Evolutionary conservation across 2,888 invertebrate species (phyloP).

Genomic region (Timandra comae): DNA sequence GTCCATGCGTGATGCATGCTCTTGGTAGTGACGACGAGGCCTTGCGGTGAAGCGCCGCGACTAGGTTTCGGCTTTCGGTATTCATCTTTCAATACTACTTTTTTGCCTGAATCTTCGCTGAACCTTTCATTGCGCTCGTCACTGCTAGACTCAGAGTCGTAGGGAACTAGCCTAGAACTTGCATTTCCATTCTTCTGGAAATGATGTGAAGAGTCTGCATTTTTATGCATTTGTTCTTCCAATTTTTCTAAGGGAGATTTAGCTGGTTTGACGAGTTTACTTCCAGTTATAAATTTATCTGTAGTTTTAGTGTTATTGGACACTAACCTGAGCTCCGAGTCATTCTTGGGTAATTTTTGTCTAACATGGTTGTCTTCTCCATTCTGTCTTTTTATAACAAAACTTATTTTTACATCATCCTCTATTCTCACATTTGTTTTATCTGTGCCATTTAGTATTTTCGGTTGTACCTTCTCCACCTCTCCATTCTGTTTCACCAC

Average conservation of each 20-base stretch:
- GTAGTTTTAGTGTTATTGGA: constrained; percentile 32
- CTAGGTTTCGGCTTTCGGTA: constrained; percentile 46
- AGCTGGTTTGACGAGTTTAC: constrained; percentile 48
- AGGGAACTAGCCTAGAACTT: constrained; percentile 72
- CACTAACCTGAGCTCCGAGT: constrained; percentile 42
- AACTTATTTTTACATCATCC: constrained; percentile 56
- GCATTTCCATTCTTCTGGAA: constrained; percentile 41
- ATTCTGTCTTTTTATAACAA: constrained; percentile 51
- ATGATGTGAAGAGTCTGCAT: constrained; percentile 35
- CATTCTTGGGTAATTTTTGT: constrained; percentile 46
- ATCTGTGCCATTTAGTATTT: constrained; percentile 49
- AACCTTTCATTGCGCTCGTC: constrained; percentile 44
- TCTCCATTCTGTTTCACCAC: constrained; percentile 69
- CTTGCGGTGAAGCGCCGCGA: constrained; percentile 48
- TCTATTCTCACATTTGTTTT: constrained; percentile 39
- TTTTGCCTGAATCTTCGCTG: constrained; percentile 26
- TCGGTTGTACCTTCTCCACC: constrained; percentile 55
- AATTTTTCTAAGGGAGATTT: constrained; percentile 65
- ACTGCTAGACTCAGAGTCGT: constrained; percentile 77
- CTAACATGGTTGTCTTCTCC: constrained; percentile 42
- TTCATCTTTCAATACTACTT: constrained; percentile 23
- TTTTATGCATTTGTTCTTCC: constrained; percentile 66
- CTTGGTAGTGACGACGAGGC: constrained; percentile 53
- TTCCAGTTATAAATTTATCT: constrained; percentile 43
- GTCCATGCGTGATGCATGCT: constrained; percentile 64